Percentiles rank a stretch among this genome's conserved stretches.
Evolutionary conservation across 2,888 invertebrate species (phyloP).

Genomic region (Biston stratarius): DNA sequence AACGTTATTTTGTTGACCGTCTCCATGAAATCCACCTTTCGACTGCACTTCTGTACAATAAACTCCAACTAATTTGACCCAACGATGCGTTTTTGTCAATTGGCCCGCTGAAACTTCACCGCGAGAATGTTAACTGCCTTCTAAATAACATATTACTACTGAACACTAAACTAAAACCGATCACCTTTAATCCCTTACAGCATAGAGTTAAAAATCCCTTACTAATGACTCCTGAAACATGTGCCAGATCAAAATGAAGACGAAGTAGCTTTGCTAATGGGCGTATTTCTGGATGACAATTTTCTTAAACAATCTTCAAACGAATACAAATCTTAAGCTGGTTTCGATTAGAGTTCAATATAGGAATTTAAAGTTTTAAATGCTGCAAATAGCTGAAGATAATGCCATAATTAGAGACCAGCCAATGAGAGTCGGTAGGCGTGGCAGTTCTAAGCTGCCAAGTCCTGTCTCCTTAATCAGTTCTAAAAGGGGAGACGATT

Average conservation of each 20-base stretch:
- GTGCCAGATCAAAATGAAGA: conserved; percentile 77
- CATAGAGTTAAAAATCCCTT: conserved; percentile 56
- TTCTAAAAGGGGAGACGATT: conserved; percentile 73
- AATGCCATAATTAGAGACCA: conserved; percentile 80
- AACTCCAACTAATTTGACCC: conserved; percentile 78
- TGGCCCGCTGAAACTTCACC: conserved; percentile 74
- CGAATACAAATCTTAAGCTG: conserved; percentile 41
- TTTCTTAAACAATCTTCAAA: conserved; percentile 52
- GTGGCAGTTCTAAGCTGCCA: conserved; percentile 55
- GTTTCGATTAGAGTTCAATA: conserved; percentile 41
- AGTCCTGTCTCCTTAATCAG: conserved; percentile 68
- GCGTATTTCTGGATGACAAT: conserved; percentile 82
- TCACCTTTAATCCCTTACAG: conserved; percentile 39
- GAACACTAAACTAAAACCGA: conserved; percentile 37
- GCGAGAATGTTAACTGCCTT: conserved; percentile 77
- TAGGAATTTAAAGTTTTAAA: conserved; percentile 59
- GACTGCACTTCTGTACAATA: conserved; percentile 53
- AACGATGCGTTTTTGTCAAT: conserved; percentile 84
- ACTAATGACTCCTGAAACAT: conserved; percentile 56
- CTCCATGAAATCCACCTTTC: background rate
- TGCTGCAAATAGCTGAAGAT: conserved; percentile 82
- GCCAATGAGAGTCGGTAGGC: conserved; percentile 77
- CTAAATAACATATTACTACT: conserved; percentile 70
- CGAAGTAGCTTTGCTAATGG: conserved; percentile 81
- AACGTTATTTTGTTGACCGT: background rate